phyloP scores from a whole-genome alignment of 2,888 invertebrate genomes.

The Ctenicera cuprea region DNA sequence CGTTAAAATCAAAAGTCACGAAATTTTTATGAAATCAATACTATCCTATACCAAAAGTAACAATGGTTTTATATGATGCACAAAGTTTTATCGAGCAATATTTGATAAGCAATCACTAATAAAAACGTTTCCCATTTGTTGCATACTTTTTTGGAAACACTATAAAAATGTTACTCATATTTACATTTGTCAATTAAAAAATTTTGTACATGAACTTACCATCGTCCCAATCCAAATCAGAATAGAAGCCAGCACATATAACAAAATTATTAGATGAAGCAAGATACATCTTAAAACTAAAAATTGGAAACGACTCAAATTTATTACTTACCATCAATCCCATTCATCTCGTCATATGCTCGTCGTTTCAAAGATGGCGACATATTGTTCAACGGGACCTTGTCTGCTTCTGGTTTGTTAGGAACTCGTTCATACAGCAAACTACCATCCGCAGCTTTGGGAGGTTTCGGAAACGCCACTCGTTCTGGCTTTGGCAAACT shows the following conservation, averaged over 20 bases:
- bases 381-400: conserved; percentile 76
- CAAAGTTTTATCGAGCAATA: no score
- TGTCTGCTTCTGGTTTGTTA: conserved; percentile 85
- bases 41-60: no score
- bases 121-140: no score
- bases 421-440: conserved; percentile 90
- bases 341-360: conserved; percentile 92
- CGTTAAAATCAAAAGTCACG: no score
- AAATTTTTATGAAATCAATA: no score
- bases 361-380: conserved; percentile 85
- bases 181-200: background rate
- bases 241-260: conserved; percentile 76
- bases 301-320: background rate
- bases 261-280: conserved; percentile 65
- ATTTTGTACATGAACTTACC: conserved; percentile 70
- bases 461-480: conserved; percentile 92
- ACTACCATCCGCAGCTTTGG: conserved; percentile 92
- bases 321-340: conserved; percentile 85
- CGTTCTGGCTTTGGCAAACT: conserved; percentile 88
- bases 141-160: no score
- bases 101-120: no score
- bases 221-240: conserved; percentile 80
- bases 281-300: conserved; percentile 14
- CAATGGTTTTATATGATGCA: no score
- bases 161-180: background rate